Conservation (phyloP, 2,797 vertebrate genomes). For the Thunnus albacares region DNA sequence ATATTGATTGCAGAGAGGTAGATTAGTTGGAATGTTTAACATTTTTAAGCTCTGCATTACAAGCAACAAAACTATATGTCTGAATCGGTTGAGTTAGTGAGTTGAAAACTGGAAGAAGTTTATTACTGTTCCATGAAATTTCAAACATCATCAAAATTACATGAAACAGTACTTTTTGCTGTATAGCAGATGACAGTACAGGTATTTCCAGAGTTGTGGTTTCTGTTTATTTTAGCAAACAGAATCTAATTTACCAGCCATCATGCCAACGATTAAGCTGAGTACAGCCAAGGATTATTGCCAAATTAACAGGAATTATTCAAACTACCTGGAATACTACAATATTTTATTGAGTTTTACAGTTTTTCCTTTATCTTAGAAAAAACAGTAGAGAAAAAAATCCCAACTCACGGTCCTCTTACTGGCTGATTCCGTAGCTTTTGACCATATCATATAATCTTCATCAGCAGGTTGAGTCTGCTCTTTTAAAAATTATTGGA, state of each 20-base stretch:
- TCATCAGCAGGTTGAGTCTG: not conserved
- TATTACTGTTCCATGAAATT: not conserved
- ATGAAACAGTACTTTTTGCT: not conserved
- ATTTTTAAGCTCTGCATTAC: constrained; percentile 16
- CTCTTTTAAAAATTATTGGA: too few species aligned
- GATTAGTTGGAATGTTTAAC: constrained; percentile 39
- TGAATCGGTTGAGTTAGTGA: not conserved
- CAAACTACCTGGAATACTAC: not conserved
- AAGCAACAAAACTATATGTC: not conserved
- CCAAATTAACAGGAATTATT: not conserved
- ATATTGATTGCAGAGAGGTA: constrained; percentile 43
- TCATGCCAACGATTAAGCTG: not conserved
- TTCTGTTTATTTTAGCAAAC: not conserved
- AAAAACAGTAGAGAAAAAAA: too few species aligned
- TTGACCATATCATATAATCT: too few species aligned
- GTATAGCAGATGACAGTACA: not conserved
- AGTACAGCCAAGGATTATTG: not conserved
- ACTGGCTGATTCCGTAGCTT: not conserved
- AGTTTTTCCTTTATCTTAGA: not conserved
- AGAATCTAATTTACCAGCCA: not conserved
- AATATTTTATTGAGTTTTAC: not conserved
- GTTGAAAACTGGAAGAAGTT: not conserved
- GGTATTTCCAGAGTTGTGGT: not conserved
- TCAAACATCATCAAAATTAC: not conserved
- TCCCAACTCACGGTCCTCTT: not conserved